Evolutionary conservation across 2,888 invertebrate species (phyloP), one percentile per base, ranked within the genome.

Genomic region (Troides helena): DNA sequence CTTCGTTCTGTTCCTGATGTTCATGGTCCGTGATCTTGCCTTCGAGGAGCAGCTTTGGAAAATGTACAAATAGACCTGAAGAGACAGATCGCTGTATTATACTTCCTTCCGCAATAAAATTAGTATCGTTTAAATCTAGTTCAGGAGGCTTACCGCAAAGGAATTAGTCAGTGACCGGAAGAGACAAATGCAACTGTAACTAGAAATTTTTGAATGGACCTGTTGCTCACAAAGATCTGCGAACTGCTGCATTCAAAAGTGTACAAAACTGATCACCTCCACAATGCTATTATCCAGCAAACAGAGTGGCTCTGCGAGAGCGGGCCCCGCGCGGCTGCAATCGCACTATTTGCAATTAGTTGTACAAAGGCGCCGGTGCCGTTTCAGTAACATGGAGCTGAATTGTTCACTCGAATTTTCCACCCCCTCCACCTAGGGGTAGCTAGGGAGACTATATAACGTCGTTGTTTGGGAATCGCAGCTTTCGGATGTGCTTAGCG

Each of bases 331-430:
- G 65, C 65, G 56, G 56, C 56, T 30, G 53, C 60, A 72, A 67
- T 69, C 72, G 69, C 63, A 62, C 58, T 56, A 25, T 61, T 61
- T 30, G 65, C 69, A 69, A 69, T 69, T 69, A 69, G 61, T 65
- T 57, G 65, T 61, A 69, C 69, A 69, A 69, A 69, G 69, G 69
- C 65, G 69, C 56, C 69, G 65, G 65, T 39, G 39, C 61, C 63
- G 68, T 68, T 68, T 68, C 56, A 61, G 56, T 65, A 69, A 69
- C 69, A 61, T 61, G 21, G 69, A 65, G 60, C 69, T 65, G 69
- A 69, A 69, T 65, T 69, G 60, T 61, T 65, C 61, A 61, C 56
- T 65, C 69, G 65, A 63, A 58, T 69, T 65, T 65, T 61, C 64
- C 65, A 25, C 50, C n/a, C 50, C 23, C 61, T 25, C 39, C 39